These are phyloP conservation scores for Drosophila orena DNA, from an alignment of 1,140 invertebrate species.

Conservation along the genomic window DNA sequence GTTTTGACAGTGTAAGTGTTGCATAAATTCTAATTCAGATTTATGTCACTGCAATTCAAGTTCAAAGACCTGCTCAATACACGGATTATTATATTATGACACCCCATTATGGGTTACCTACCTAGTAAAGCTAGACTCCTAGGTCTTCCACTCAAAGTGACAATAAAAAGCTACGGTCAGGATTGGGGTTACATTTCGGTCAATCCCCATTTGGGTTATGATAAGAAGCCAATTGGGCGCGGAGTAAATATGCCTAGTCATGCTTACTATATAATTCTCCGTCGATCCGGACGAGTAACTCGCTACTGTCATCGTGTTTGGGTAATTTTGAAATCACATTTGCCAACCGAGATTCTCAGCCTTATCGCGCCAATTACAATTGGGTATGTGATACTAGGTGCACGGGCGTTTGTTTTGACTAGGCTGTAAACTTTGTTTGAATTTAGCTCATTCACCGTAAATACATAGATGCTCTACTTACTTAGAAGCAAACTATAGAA, in stretches of 20 bases:
- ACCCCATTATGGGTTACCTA: no score
- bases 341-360: slow-evolving; percentile 7
- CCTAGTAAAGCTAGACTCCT: no score
- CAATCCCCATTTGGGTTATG: neutral
- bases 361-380: slow-evolving; percentile 1
- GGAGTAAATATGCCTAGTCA: slow-evolving; percentile 24
- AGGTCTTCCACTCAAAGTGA: no score
- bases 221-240: slow-evolving; percentile 7
- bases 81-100: no score
- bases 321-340: neutral
- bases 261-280: slow-evolving; percentile 44
- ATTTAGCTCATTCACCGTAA: no score
- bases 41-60: no score
- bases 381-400: slow-evolving; percentile 4
- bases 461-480: no score
- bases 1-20: no score
- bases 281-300: neutral
- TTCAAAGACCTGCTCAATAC: no score
- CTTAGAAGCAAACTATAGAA: neutral
- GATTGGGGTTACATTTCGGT: neutral
- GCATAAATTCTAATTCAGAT: no score
- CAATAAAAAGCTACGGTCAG: no score
- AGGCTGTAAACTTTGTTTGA: neutral
- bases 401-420: neutral
- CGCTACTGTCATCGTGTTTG: slow-evolving; percentile 8